phyloP scores from a whole-genome alignment of 2,888 invertebrate genomes.

The Spilosoma lubricipeda region DNA sequence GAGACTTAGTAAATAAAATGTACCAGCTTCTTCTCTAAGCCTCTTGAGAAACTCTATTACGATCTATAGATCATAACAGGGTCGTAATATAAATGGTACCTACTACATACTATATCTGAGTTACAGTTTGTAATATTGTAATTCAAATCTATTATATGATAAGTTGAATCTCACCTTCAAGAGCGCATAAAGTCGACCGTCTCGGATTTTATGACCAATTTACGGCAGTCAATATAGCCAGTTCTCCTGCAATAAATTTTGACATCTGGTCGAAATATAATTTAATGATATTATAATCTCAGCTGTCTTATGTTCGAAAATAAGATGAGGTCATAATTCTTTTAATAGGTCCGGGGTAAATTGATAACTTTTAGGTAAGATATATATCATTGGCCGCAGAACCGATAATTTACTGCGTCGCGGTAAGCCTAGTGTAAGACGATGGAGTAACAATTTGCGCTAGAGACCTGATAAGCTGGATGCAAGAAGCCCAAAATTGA shows the following conservation, averaged over 20 bases:
- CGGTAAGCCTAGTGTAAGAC: no score
- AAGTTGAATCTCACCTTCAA: conserved; percentile 1
- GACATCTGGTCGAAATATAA: conserved; percentile 3
- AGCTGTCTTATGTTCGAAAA: background rate
- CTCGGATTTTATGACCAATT: background rate
- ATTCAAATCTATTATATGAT: background rate
- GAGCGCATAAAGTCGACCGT: background rate
- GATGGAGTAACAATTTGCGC: no score
- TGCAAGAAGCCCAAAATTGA: no score
- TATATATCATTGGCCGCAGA: no score
- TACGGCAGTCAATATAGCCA: conserved; percentile 2
- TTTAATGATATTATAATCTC: conserved; percentile 1
- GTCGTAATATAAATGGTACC: background rate
- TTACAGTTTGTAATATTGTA: background rate
- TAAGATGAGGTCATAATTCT: background rate
- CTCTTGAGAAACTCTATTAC: background rate
- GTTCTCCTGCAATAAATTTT: background rate
- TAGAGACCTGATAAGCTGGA: no score
- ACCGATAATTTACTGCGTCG: no score
- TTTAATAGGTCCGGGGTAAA: background rate
- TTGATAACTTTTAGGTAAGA: background rate
- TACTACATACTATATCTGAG: background rate
- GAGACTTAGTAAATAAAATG: background rate
- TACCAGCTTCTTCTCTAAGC: background rate
- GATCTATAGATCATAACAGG: background rate